Base-by-base conservation (phyloP, 2,113 vertebrate species). In the Cygnus atratus region DNA sequence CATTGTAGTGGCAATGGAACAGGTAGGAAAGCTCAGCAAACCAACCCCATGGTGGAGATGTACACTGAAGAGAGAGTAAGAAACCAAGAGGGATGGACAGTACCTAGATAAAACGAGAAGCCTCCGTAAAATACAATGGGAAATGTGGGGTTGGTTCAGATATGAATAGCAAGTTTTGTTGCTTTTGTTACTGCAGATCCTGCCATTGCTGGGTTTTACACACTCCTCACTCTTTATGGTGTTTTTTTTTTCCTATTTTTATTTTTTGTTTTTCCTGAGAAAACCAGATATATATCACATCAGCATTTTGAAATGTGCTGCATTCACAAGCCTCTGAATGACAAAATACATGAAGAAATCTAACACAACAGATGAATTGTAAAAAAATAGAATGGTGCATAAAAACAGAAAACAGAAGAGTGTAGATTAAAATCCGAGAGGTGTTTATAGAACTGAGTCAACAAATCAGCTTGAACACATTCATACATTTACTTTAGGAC, bases 361-460 rank as follows among this genome's bases (percentile, higher is more conserved):
- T 88, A 88, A 92, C 85, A 95, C 92, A 95, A 93, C 92, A 81
- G 79, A 95, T 79, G 63, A 97, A 93, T 43, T 92, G 55, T 55
- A 93, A 92, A 88, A 94, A 84, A 81, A 72, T 10, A 91, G 90
- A 85, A 76, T 5, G 18, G 65, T 94, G 61, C 84, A 83, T 89
- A 93, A 96, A 96, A 83, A 6, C 71, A 96, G 55, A 86, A 92
- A 92, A 87, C 84, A 88, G 68, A 92, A 70, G 75, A 90, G 68
- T 93, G 87, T 88, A 82, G 96, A 92, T 97, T 95, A 94, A 96
- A 97, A 89, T 92, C 89, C 84, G 88, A 95, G 84, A 94, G 92
- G 91, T 97, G 96, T 98, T 98, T 97, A 97, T 97, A 96, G 95
- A 71, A 96, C 85, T 96, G 80, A 97, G 88, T 95, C 92, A 97